These are phyloP conservation scores for Mesitornis unicolor DNA, from an alignment of 2,113 vertebrate genomes.

Conservation along the genomic window DNA sequence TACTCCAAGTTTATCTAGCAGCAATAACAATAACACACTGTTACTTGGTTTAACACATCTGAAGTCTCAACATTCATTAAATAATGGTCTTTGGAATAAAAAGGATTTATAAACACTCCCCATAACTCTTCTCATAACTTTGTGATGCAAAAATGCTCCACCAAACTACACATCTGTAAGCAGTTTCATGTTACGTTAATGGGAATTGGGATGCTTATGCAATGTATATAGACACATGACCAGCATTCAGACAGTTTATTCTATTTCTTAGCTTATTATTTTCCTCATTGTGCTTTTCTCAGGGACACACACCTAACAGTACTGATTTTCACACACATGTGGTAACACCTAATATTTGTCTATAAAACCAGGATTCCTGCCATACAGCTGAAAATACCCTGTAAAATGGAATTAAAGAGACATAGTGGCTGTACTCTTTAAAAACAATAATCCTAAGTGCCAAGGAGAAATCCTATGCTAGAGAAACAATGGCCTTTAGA, in stretches of 20 bases:
- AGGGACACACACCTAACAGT: not conserved
- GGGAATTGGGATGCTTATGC: not conserved
- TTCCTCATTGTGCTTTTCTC: not conserved
- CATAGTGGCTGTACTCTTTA: not conserved
- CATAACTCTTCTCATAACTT: not conserved
- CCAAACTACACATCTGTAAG: not conserved
- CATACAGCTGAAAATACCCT: not conserved
- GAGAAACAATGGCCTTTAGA: not conserved
- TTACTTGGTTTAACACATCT: not conserved
- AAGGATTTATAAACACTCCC: not conserved
- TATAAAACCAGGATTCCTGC: conserved; percentile 65
- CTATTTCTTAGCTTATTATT: not conserved
- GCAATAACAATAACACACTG: not conserved
- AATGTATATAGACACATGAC: not conserved
- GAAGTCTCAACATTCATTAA: not conserved
- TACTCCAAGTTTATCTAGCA: not conserved
- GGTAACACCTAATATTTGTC: conserved; percentile 70
- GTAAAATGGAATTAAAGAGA: not conserved
- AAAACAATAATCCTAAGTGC: not conserved
- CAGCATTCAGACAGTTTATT: not conserved
- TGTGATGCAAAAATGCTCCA: not conserved
- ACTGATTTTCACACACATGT: not conserved
- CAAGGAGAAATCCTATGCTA: not conserved
- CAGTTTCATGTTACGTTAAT: not conserved
- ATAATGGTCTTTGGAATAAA: not conserved